A percentile compares a stretch with the other conserved stretches of the same genome.
phyloP scores from a whole-genome alignment of 2,113 vertebrate species.

The Dasyurus viverrinus region DNA sequence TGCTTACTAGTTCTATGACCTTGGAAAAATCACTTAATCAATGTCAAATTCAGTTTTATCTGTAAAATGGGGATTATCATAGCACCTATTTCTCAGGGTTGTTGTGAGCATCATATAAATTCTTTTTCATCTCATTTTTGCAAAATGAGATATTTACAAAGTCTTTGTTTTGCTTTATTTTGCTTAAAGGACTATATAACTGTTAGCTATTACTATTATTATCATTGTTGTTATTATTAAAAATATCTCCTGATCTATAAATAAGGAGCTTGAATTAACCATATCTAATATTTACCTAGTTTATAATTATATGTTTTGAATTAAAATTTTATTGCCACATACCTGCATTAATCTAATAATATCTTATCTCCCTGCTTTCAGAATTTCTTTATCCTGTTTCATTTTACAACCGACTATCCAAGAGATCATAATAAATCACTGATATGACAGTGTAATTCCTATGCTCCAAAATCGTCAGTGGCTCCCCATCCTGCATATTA shows the following conservation, averaged over 20 bases:
- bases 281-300: background rate
- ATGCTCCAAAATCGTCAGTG: background rate
- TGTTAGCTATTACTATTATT: background rate
- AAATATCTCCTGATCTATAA: background rate
- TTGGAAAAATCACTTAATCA: background rate
- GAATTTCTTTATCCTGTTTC: background rate
- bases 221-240: background rate
- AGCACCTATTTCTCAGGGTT: background rate
- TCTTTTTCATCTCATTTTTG: background rate
- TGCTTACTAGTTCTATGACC: background rate
- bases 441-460: background rate
- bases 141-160: background rate
- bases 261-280: background rate
- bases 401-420: background rate
- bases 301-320: background rate
- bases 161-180: background rate
- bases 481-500: background rate
- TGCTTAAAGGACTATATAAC: background rate
- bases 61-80: background rate
- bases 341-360: background rate
- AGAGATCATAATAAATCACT: background rate
- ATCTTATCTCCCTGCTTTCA: background rate
- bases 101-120: background rate
- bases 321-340: background rate
- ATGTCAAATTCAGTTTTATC: background rate